Percentiles rank a stretch among this genome's conserved stretches.
phyloP scores from a whole-genome alignment of 2,888 invertebrate genomes.

The Metellina segmentata region DNA sequence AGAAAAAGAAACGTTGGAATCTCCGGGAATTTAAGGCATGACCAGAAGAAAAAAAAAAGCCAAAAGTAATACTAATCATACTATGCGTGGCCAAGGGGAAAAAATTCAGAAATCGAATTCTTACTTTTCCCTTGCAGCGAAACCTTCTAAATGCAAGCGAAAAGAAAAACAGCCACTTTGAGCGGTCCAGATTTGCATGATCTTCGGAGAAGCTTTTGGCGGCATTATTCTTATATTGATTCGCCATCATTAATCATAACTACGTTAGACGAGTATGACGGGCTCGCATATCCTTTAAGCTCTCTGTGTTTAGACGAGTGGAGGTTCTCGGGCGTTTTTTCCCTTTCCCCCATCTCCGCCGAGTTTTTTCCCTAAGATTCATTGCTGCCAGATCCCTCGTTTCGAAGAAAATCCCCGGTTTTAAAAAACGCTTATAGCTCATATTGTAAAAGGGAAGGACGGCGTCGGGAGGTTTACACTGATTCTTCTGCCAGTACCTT shows the following conservation, averaged over 20 bases:
- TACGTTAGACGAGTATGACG: slow-evolving; percentile 51
- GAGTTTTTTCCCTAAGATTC: not conserved
- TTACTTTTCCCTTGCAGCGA: slow-evolving; percentile 1
- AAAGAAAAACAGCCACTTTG: not conserved
- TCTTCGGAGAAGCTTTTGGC: slow-evolving; percentile 39
- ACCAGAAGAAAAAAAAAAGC: slow-evolving; percentile 3
- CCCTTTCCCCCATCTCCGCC: not conserved
- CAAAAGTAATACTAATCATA: slow-evolving; percentile 2
- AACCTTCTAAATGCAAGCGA: slow-evolving; percentile 1
- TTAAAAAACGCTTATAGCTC: slow-evolving; percentile 63
- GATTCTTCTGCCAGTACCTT: not conserved
- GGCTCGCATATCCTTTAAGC: slow-evolving; percentile 46
- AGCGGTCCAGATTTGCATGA: slow-evolving; percentile 57
- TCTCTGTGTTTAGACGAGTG: slow-evolving; percentile 58
- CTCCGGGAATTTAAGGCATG: not conserved
- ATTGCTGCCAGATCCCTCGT: not conserved
- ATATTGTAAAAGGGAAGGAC: not conserved
- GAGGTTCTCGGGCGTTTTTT: slow-evolving; percentile 29
- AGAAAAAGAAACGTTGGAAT: not conserved
- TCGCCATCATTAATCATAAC: slow-evolving; percentile 50
- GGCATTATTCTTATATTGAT: slow-evolving; percentile 64
- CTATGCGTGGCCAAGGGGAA: not conserved
- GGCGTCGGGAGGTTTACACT: not conserved
- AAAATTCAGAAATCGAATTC: not conserved
- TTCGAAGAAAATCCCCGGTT: slow-evolving; percentile 49